Evolutionary conservation across 2,888 invertebrate genomes (phyloP).

Genomic region (Cerceris rybyensis): DNA sequence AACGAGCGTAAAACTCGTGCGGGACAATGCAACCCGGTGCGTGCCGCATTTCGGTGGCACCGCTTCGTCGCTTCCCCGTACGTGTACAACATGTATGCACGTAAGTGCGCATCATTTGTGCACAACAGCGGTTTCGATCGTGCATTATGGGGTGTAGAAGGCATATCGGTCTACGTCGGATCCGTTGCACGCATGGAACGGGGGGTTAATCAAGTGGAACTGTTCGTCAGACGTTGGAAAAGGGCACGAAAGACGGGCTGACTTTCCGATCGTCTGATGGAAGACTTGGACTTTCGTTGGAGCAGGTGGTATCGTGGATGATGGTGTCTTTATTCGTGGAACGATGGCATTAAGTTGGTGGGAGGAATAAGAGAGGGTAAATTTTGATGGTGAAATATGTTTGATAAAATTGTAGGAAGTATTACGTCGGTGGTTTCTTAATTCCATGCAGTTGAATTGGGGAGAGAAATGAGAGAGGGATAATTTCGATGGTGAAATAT

Average conservation of each 20-base stretch:
- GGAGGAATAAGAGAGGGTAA: too few species aligned
- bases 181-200: constrained; percentile 75
- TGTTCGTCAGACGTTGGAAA: constrained; percentile 67
- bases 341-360: too few species aligned
- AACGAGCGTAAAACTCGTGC: constrained; percentile 68
- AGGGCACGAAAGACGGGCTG: constrained; percentile 66
- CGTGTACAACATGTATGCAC: neutral
- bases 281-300: constrained; percentile 56
- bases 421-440: too few species aligned
- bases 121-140: constrained; percentile 58
- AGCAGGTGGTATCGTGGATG: constrained; percentile 70
- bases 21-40: constrained; percentile 57
- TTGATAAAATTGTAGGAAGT: too few species aligned
- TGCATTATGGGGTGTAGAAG: constrained; percentile 51
- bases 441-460: too few species aligned
- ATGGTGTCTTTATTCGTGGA: constrained; percentile 4
- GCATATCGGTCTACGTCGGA: constrained; percentile 34
- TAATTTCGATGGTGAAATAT: too few species aligned
- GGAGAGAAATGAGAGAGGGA: too few species aligned
- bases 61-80: constrained; percentile 40
- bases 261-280: constrained; percentile 63
- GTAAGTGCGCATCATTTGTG: constrained; percentile 58
- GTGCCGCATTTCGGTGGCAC: constrained; percentile 57
- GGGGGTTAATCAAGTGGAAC: constrained; percentile 79
- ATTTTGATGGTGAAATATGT: neutral